Percentiles rank a stretch among this genome's conserved stretches.
phyloP scores from a whole-genome alignment of 1,140 invertebrate species.

The Berghia stephanieae region DNA sequence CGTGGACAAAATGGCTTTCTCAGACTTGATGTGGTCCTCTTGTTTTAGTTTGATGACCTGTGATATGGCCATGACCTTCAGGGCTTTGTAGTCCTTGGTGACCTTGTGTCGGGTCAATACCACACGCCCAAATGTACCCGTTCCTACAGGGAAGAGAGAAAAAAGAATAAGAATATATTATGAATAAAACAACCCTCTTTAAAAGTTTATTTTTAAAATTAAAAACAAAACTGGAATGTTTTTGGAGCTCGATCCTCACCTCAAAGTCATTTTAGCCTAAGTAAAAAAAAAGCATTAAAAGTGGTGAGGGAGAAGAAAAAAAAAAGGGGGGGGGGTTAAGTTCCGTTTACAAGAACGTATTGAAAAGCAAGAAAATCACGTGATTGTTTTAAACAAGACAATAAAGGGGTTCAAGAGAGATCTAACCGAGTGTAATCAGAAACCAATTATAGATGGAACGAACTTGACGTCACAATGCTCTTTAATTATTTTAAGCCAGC shows the following conservation, averaged over 20 bases:
- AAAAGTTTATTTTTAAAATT: too few species aligned
- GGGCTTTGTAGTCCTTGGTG: constrained; percentile 75
- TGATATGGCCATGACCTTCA: constrained; percentile 91
- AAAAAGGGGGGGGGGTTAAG: background rate
- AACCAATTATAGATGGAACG: too few species aligned
- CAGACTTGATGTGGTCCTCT: constrained; percentile 94
- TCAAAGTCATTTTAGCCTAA: background rate
- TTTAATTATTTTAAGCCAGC: too few species aligned
- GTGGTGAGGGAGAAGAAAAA: background rate
- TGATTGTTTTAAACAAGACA: too few species aligned
- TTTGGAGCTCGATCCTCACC: background rate
- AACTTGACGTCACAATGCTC: too few species aligned
- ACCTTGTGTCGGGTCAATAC: constrained; percentile 83
- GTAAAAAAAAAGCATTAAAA: background rate
- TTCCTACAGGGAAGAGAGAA: constrained; percentile 73
- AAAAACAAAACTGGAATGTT: background rate
- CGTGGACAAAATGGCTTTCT: constrained; percentile 84
- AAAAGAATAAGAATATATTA: background rate
- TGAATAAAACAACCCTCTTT: too few species aligned
- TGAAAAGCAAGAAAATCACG: too few species aligned
- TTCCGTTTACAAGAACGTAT: too few species aligned
- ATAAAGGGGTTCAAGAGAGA: too few species aligned
- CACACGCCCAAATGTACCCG: constrained; percentile 92
- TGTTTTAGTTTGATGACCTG: constrained; percentile 90
- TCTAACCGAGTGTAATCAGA: too few species aligned